These are phyloP conservation scores for Bombus polaris DNA, from an alignment of 1,140 invertebrate genomes.

Conservation along the genomic window DNA sequence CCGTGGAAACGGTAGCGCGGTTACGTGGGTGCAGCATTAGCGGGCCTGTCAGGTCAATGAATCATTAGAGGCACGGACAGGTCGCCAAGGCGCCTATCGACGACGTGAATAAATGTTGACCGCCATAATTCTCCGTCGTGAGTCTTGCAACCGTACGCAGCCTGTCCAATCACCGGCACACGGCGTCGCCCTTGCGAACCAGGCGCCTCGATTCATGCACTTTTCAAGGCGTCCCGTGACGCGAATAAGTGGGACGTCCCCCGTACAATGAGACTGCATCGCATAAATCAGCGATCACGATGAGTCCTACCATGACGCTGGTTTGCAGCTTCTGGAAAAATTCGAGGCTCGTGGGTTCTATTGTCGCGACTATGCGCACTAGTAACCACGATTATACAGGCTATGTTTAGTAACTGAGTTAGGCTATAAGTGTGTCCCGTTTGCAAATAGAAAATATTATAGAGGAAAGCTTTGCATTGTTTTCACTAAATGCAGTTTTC, in stretches of 20 bases:
- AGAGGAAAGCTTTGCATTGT: too few relatives aligned
- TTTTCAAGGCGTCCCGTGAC: conserved; percentile 49
- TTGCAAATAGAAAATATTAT: too few relatives aligned
- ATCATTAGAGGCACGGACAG: conserved; percentile 69
- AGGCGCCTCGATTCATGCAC: conserved; percentile 57
- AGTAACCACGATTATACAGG: not conserved
- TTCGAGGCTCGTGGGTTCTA: not conserved
- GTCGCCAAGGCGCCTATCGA: conserved; percentile 69
- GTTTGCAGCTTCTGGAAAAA: conserved; percentile 19
- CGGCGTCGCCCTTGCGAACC: conserved; percentile 38
- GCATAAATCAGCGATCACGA: conserved; percentile 60
- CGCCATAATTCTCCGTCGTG: conserved; percentile 68
- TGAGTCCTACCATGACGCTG: not conserved
- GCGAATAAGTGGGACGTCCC: conserved; percentile 61
- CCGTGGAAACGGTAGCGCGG: conserved; percentile 62
- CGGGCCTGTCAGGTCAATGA: conserved; percentile 68
- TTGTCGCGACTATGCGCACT: not conserved
- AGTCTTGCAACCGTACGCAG: conserved; percentile 31
- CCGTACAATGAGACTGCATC: conserved; percentile 44
- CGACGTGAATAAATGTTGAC: conserved; percentile 69
- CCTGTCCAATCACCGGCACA: conserved; percentile 46
- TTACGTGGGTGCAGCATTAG: conserved; percentile 70
- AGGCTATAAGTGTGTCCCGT: too few relatives aligned
- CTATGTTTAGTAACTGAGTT: too few relatives aligned
- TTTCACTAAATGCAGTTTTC: too few relatives aligned